Evolutionary conservation across 2,888 invertebrate genomes (phyloP).

Genomic region (Patella depressa): DNA sequence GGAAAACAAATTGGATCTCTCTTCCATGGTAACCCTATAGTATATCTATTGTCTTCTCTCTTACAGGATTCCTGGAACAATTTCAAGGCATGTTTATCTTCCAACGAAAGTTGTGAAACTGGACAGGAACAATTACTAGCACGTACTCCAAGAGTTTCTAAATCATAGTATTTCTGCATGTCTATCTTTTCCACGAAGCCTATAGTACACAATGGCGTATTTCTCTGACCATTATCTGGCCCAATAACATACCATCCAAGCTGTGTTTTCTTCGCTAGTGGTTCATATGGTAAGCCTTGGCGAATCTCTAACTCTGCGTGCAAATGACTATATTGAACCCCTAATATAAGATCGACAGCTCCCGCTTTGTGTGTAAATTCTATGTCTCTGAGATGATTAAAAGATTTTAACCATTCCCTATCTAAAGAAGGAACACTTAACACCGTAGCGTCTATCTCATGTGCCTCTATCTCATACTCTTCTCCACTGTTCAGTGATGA

Average conservation of each 20-base stretch:
- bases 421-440: constrained; percentile 17
- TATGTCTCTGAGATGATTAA: constrained; percentile 4
- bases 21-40: not conserved
- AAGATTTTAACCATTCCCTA: constrained; percentile 13
- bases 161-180: constrained; percentile 13
- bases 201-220: not conserved
- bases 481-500: constrained; percentile 21
- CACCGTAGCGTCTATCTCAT: constrained; percentile 24
- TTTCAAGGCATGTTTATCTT: constrained; percentile 18
- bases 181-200: constrained; percentile 15
- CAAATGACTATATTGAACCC: constrained; percentile 26
- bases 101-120: not conserved
- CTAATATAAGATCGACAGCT: constrained; percentile 17
- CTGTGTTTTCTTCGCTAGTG: constrained; percentile 18
- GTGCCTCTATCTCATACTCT: constrained; percentile 24
- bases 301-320: constrained; percentile 17
- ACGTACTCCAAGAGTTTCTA: constrained; percentile 22
- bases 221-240: not conserved
- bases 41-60: constrained; percentile 11
- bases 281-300: constrained; percentile 23
- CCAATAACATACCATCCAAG: constrained; percentile 27
- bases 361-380: constrained; percentile 18
- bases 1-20: not conserved
- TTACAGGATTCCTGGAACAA: constrained; percentile 20
- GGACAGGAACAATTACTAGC: constrained; percentile 23